These are phyloP conservation scores for Scomberomorus guttatus DNA, from an alignment of 2,797 vertebrate genomes.

Conservation along the genomic window DNA sequence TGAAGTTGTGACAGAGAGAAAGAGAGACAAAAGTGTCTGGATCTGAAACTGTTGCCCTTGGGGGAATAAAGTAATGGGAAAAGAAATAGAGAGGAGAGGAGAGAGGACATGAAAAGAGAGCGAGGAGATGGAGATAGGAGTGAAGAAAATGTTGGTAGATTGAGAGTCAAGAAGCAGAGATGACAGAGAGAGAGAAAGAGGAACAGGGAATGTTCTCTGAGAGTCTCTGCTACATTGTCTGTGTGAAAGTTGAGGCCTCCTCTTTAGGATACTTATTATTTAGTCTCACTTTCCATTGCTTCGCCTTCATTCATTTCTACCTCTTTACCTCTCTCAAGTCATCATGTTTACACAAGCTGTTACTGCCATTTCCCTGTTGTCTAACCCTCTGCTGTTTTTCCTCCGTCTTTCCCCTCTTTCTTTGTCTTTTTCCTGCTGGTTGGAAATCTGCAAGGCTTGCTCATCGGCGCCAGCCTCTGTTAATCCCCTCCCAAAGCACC, in stretches of 20 bases:
- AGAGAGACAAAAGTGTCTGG: conserved; percentile 73
- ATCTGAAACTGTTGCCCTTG: conserved; percentile 72
- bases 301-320: conserved; percentile 54
- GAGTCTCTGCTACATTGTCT: conserved; percentile 22
- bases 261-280: conserved; percentile 74
- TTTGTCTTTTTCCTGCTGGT: conserved; percentile 79
- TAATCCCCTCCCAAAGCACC: conserved; percentile 88
- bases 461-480: conserved; percentile 85
- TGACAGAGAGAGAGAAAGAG: conserved; percentile 10
- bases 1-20: conserved; percentile 76
- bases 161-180: conserved; percentile 25
- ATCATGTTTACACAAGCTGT: conserved; percentile 84
- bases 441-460: conserved; percentile 85
- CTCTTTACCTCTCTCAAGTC: conserved; percentile 81
- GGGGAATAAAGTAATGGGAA: conserved; percentile 60
- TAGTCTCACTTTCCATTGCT: conserved; percentile 61
- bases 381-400: conserved; percentile 75
- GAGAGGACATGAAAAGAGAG: conserved; percentile 45
- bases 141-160: conserved; percentile 9
- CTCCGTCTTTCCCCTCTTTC: conserved; percentile 73
- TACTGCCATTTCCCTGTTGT: conserved; percentile 75
- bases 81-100: conserved; percentile 57
- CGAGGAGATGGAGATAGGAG: conserved; percentile 36
- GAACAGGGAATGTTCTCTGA: conserved; percentile 17
- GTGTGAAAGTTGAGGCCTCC: conserved; percentile 69